Conservation (phyloP, 1,140 invertebrate species). For the Cyrtorhinus lividipennis region DNA sequence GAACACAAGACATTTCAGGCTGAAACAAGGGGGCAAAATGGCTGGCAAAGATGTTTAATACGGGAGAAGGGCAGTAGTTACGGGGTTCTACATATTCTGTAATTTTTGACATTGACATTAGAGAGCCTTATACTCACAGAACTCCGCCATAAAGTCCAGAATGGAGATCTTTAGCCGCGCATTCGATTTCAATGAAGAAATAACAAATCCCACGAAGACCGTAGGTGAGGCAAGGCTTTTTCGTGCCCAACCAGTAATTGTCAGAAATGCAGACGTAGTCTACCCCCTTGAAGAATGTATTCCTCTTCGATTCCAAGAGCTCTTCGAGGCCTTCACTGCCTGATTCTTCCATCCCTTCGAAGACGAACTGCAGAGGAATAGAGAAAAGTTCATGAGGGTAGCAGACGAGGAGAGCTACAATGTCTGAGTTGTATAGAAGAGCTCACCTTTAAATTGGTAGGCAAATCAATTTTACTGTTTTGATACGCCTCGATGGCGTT, state of each 20-base stretch:
- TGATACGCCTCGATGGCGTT: conserved; percentile 85
- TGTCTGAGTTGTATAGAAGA: too few species aligned
- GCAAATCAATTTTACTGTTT: conserved; percentile 50
- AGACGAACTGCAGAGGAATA: conserved; percentile 55
- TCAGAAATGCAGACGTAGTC: conserved; percentile 97
- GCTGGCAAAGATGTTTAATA: too few species aligned
- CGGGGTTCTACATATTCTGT: too few species aligned
- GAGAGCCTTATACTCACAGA: conserved; percentile 57
- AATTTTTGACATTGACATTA: too few species aligned
- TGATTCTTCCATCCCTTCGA: conserved; percentile 98
- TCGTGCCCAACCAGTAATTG: conserved; percentile 96
- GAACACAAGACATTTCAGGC: too few species aligned
- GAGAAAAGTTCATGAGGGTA: too few species aligned
- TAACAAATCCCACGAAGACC: conserved; percentile 88
- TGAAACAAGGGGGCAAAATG: too few species aligned
- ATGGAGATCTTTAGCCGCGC: conserved; percentile 84
- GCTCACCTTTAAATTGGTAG: conserved; percentile 78
- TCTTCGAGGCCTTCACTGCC: conserved; percentile 91
- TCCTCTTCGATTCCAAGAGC: conserved; percentile 56
- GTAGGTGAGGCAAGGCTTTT: conserved; percentile 94
- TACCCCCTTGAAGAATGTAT: conserved; percentile 63
- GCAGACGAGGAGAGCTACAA: too few species aligned
- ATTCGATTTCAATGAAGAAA: conserved; percentile 78
- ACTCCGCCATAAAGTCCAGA: conserved; percentile 90
- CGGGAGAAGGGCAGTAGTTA: too few species aligned